Evolutionary conservation across 2,113 vertebrate genomes (phyloP), one percentile per base, ranked within the genome.

Genomic region (Delphinapterus leucas): DNA sequence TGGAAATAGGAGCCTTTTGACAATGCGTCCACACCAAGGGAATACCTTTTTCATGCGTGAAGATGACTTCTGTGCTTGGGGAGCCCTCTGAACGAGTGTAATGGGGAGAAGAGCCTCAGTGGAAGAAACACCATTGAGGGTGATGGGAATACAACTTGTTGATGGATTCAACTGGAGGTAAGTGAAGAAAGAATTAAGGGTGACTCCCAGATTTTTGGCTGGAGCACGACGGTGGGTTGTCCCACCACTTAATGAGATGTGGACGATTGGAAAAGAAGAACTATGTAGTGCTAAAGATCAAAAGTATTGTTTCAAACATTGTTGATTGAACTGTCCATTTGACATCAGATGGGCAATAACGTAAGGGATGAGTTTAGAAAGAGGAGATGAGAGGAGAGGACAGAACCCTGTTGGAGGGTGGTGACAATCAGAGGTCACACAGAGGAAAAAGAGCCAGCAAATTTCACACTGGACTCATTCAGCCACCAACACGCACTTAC

Each of bases 401-500:
- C n/a, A 71, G 38, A 36, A 61, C 20, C 13, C 3, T 20, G 8
- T 2, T 31, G n/a, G 18, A 25, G 3, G 5, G 11, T 25, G 3
- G 25, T 31, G 33, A 67, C 9, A n/a, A 33, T 67, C 44, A 70
- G 86, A 89, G 53, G 21, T 81, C 68, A 79, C 49, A 44, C 36
- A 71, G 68, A 82, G 41, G 18, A 38, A 26, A 65, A 82, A 33
- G 26, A 83, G 68, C 8, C 10, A 21, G 61, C 79, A 61, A n/a
- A 55, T 8, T 49, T 31, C 28, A 63, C 1, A 11, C 31, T 87
- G 8, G 18, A 31, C 38, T 55, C 41, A 38, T 21, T 96, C 76
- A 95, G 41, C 53, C 71, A 70, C 73, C 93, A 41, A 3, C 73
- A 90, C 0, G 25, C 47, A 44, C 63, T 96, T 93, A 96, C n/a